These are phyloP conservation scores for Uropsilus gracilis DNA, from an alignment of 2,113 vertebrate species.

Conservation along the genomic window DNA sequence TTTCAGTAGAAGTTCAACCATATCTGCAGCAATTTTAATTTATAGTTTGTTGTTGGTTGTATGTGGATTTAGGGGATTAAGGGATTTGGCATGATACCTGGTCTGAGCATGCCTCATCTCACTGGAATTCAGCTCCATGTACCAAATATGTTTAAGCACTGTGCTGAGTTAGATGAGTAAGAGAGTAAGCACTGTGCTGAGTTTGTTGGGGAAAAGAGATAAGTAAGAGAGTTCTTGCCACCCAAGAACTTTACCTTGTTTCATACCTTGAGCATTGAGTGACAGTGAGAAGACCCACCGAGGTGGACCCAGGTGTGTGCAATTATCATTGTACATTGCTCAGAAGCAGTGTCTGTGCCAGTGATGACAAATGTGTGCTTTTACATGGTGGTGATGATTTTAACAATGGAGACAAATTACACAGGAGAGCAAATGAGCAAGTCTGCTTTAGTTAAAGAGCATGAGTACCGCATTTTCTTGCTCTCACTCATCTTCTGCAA, in stretches of 20 bases:
- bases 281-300: not conserved
- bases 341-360: not conserved
- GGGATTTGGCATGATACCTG: slow-evolving; percentile 46
- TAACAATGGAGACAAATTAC: not conserved
- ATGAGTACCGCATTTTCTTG: not conserved
- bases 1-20: slow-evolving; percentile 72
- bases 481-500: not conserved
- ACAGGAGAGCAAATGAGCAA: not conserved
- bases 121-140: not conserved
- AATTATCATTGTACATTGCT: not conserved
- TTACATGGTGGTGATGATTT: not conserved
- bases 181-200: not conserved
- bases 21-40: slow-evolving; percentile 54
- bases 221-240: not conserved
- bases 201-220: not conserved
- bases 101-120: slow-evolving; percentile 6
- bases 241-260: not conserved
- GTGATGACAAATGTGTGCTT: not conserved
- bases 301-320: not conserved
- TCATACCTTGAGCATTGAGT: too few relatives aligned
- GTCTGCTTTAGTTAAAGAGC: not conserved
- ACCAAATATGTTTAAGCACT: slow-evolving; percentile 29
- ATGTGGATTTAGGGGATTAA: slow-evolving; percentile 58
- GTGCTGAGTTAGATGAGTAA: not conserved
- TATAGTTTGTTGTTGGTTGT: slow-evolving; percentile 47